Percentiles rank a stretch among this genome's conserved stretches.
phyloP scores from a whole-genome alignment of 2,888 invertebrate species.

The Drepana falcataria region DNA sequence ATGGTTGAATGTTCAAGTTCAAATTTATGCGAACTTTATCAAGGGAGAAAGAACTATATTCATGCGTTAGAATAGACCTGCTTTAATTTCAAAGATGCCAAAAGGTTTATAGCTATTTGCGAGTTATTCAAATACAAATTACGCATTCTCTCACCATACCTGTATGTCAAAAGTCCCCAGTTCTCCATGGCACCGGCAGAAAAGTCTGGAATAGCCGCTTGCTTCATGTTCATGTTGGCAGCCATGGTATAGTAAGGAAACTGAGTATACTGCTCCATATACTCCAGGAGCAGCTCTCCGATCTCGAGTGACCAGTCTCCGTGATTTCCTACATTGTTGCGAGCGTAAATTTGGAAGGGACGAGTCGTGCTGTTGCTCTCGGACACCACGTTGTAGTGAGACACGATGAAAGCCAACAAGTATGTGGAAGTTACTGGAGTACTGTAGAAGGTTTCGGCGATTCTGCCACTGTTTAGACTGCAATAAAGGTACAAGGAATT shows the following conservation, averaged over 20 bases:
- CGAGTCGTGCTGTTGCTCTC: constrained; percentile 25
- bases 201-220: constrained; percentile 89
- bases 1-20: too few relatives aligned
- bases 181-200: constrained; percentile 91
- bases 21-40: too few relatives aligned
- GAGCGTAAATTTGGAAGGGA: constrained; percentile 64
- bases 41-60: too few relatives aligned
- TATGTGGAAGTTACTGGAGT: constrained; percentile 88
- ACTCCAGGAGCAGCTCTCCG: constrained; percentile 62
- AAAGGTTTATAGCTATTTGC: too few relatives aligned
- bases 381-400: constrained; percentile 79
- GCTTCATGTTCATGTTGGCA: constrained; percentile 75
- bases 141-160: constrained; percentile 42
- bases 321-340: constrained; percentile 52
- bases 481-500: constrained; percentile 7
- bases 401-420: constrained; percentile 90
- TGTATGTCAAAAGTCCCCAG: constrained; percentile 90
- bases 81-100: too few relatives aligned
- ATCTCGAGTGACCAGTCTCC: constrained; percentile 66
- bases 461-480: constrained; percentile 35
- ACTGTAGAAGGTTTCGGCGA: constrained; percentile 66
- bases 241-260: constrained; percentile 74
- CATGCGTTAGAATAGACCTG: too few relatives aligned
- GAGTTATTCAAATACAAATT: too few relatives aligned
- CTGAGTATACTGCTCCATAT: constrained; percentile 79